Evolutionary conservation across 2,113 vertebrate species (phyloP).

Genomic region (Oxyura jamaicensis): DNA sequence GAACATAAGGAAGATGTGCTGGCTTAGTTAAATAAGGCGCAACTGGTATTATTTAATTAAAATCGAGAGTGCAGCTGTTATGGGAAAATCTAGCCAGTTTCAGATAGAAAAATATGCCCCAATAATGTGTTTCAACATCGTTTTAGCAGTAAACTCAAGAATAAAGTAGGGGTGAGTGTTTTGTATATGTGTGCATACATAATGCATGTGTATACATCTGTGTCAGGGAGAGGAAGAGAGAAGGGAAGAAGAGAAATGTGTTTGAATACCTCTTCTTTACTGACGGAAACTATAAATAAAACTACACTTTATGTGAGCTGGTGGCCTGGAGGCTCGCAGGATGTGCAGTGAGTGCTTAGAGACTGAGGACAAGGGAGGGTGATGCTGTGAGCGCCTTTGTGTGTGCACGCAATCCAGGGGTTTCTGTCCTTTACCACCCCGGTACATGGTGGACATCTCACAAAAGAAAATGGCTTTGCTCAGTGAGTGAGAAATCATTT

Average conservation of each 20-base stretch:
- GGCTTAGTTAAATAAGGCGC: constrained; percentile 68
- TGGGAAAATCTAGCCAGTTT: constrained; percentile 45
- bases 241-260: neutral
- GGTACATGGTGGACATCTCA: neutral
- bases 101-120: constrained; percentile 53
- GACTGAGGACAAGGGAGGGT: neutral
- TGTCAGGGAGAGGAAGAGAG: neutral
- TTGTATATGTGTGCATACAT: neutral
- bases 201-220: neutral
- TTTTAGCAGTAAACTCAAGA: constrained; percentile 19
- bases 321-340: neutral
- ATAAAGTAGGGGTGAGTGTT: neutral
- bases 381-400: neutral
- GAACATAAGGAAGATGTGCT: constrained; percentile 59
- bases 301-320: neutral
- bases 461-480: constrained; percentile 30
- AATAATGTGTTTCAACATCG: constrained; percentile 18
- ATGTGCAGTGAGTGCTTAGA: neutral
- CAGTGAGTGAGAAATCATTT: constrained; percentile 47
- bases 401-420: neutral
- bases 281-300: constrained; percentile 23
- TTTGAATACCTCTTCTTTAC: constrained; percentile 24
- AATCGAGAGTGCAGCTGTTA: constrained; percentile 63
- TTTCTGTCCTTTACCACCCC: constrained; percentile 1
- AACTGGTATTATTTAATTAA: constrained; percentile 74